Evolutionary conservation across 2,888 invertebrate genomes (phyloP).

Genomic region (Chrysina gloriosa): DNA sequence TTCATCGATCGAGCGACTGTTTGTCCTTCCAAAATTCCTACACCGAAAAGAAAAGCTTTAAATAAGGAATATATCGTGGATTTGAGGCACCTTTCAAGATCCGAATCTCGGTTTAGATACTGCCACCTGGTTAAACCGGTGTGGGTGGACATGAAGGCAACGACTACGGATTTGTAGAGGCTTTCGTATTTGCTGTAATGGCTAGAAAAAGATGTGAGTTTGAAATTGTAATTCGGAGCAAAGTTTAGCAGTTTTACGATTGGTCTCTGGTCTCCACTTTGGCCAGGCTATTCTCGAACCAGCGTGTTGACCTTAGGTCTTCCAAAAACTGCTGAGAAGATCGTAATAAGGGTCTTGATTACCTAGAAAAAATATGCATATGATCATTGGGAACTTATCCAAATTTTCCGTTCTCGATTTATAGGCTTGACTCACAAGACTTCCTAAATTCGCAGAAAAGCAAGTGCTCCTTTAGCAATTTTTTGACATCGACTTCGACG

Average conservation of each 20-base stretch:
- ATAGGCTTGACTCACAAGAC: background rate
- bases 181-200: slow-evolving; percentile 6
- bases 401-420: no score
- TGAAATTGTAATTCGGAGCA: no score
- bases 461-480: background rate
- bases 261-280: background rate
- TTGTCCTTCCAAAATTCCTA: slow-evolving; percentile 77
- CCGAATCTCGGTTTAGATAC: slow-evolving; percentile 42
- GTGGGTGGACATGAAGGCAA: slow-evolving; percentile 87
- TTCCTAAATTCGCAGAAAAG: background rate
- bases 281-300: slow-evolving; percentile 53
- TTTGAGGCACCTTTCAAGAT: slow-evolving; percentile 40
- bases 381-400: background rate
- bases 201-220: no score
- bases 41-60: slow-evolving; percentile 48
- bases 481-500: background rate
- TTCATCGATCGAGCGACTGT: slow-evolving; percentile 84
- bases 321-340: slow-evolving; percentile 53
- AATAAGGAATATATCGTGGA: background rate
- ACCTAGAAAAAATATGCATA: background rate
- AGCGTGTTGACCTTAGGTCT: slow-evolving; percentile 58
- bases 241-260: background rate
- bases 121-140: slow-evolving; percentile 91
- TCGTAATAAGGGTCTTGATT: slow-evolving; percentile 32
- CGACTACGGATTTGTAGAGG: slow-evolving; percentile 21